A percentile compares a stretch with the other conserved stretches of the same genome.
Evolutionary conservation across 1,140 invertebrate species (phyloP).

Genomic region (Tachypleus tridentatus): DNA sequence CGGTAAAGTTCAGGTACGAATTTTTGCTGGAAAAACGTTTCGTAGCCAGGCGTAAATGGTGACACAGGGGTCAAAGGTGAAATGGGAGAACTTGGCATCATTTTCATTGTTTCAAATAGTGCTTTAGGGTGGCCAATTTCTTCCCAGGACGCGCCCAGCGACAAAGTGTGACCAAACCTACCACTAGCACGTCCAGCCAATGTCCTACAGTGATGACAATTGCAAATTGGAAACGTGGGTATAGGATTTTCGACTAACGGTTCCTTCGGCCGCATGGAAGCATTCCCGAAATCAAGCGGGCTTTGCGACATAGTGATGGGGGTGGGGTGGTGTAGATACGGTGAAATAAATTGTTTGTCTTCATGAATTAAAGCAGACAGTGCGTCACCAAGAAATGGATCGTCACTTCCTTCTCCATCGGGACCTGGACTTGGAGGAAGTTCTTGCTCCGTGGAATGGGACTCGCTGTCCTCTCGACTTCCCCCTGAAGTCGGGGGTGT

Average conservation of each 20-base stretch:
- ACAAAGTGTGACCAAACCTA: conserved; percentile 20
- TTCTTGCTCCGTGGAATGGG: not conserved
- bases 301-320: not conserved
- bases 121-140: conserved; percentile 40
- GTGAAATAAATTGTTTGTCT: not conserved
- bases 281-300: conserved; percentile 18
- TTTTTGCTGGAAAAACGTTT: conserved; percentile 46
- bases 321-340: not conserved
- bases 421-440: not conserved
- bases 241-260: not conserved
- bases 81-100: conserved; percentile 34
- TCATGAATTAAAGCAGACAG: not conserved
- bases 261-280: conserved; percentile 10
- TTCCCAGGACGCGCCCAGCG: conserved; percentile 8
- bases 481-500: conserved; percentile 11
- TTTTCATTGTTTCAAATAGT: conserved; percentile 37
- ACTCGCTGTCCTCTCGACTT: conserved; percentile 1
- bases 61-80: conserved; percentile 29
- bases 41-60: conserved; percentile 18
- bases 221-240: conserved; percentile 15
- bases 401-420: not conserved
- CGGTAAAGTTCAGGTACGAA: conserved; percentile 52
- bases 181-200: conserved; percentile 26
- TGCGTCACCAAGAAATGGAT: not conserved
- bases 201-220: conserved; percentile 15